phyloP scores from a whole-genome alignment of 2,113 vertebrate genomes.

The Malurus elegans region DNA sequence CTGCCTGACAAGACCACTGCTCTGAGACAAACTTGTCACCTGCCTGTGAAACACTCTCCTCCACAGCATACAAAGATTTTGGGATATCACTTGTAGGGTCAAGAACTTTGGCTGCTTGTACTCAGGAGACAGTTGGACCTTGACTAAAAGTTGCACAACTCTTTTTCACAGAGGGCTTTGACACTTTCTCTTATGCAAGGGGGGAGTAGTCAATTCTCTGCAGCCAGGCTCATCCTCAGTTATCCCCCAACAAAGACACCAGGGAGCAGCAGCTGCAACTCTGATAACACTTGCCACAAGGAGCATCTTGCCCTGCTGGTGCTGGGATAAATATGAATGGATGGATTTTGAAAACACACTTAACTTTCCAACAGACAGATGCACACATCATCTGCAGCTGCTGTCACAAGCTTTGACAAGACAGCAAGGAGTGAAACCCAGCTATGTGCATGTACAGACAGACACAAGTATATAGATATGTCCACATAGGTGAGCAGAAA shows the following conservation, averaged over 20 bases:
- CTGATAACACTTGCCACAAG: not conserved
- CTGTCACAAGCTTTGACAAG: not conserved
- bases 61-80: rapidly evolving
- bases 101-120: not conserved
- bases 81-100: not conserved
- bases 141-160: not conserved
- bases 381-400: not conserved
- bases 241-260: not conserved
- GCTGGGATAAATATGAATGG: not conserved
- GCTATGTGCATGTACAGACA: rapidly evolving
- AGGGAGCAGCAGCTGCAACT: not conserved
- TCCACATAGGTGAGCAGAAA: rapidly evolving
- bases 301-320: not conserved
- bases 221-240: not conserved
- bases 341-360: not conserved
- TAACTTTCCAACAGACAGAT: not conserved
- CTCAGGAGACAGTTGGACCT: not conserved
- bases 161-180: not conserved
- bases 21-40: not conserved
- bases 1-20: not conserved
- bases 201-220: not conserved
- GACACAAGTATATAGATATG: rapidly evolving
- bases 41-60: not conserved
- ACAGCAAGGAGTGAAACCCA: not conserved
- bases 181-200: not conserved